phyloP scores from a whole-genome alignment of 2,888 invertebrate species.

The Drosophila pseudotalamancana region DNA sequence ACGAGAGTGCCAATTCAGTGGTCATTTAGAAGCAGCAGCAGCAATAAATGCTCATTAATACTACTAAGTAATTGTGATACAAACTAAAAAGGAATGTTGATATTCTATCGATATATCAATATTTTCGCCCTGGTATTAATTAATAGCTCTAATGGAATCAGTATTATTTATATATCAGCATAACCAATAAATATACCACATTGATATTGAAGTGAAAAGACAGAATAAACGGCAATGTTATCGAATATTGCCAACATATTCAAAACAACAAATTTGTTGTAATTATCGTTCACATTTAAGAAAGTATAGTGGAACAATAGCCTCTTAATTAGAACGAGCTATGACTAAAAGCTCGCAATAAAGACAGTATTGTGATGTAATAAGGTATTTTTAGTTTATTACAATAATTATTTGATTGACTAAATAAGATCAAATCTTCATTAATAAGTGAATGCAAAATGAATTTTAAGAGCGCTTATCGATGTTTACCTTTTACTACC shows the following conservation, averaged over 20 bases:
- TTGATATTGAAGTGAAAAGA: conserved; percentile 5
- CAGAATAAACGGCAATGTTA: neutral
- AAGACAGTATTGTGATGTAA: too few species aligned
- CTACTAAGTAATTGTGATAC: conserved; percentile 25
- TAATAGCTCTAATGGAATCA: too few species aligned
- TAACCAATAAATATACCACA: neutral
- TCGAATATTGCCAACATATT: neutral
- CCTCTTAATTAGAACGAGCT: too few species aligned
- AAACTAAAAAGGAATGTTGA: conserved; percentile 30
- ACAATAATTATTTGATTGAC: too few species aligned
- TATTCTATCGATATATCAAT: conserved; percentile 28
- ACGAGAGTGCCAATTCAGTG: conserved; percentile 8
- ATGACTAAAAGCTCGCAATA: too few species aligned
- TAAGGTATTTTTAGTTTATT: too few species aligned
- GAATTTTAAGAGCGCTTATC: neutral
- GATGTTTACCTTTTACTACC: neutral
- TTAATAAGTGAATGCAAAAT: neutral
- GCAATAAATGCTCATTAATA: conserved; percentile 33
- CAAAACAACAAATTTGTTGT: neutral
- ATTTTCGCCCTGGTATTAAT: neutral
- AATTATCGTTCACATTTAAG: neutral
- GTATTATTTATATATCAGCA: neutral
- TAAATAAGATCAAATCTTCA: too few species aligned
- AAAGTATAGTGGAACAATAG: neutral
- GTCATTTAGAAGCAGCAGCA: conserved; percentile 33